Conservation (phyloP, 2,113 vertebrate genomes). For the Vimba vimba region DNA sequence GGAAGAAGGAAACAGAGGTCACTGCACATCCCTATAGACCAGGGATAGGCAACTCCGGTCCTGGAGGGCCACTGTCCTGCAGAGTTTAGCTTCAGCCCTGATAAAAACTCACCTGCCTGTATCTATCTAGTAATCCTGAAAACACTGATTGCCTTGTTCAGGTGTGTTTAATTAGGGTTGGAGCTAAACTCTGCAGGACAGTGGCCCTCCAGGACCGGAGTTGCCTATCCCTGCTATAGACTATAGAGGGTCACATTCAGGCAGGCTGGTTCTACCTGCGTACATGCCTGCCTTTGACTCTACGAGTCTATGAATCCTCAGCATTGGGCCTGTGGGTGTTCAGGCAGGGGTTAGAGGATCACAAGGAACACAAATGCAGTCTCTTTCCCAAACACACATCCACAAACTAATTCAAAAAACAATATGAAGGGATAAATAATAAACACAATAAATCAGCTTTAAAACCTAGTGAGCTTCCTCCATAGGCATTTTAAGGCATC, state of each 20-base stretch:
- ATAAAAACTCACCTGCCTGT: no score
- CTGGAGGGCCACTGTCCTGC: no score
- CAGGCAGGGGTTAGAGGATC: conserved; percentile 47
- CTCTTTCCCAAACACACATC: not conserved
- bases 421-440: not conserved
- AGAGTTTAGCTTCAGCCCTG: no score
- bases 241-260: conserved; percentile 59
- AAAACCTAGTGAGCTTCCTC: conserved; percentile 11
- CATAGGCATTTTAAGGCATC: not conserved
- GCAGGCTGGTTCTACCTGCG: conserved; percentile 73
- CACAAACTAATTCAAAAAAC: not conserved
- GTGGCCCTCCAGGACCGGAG: no score
- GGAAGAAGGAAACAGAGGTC: conserved; percentile 52
- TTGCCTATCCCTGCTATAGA: no score
- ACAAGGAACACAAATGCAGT: conserved; percentile 8
- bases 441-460: not conserved
- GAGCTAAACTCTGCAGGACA: no score
- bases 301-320: conserved; percentile 66
- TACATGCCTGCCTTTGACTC: conserved; percentile 58
- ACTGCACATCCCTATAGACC: conserved; percentile 56
- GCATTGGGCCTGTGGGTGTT: conserved; percentile 65
- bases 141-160: no score
- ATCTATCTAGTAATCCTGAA: no score
- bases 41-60: no score
- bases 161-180: no score